Evolutionary conservation across 2,113 vertebrate genomes (phyloP), one percentile per base, ranked within the genome.

Genomic region (Colinus virginianus): DNA sequence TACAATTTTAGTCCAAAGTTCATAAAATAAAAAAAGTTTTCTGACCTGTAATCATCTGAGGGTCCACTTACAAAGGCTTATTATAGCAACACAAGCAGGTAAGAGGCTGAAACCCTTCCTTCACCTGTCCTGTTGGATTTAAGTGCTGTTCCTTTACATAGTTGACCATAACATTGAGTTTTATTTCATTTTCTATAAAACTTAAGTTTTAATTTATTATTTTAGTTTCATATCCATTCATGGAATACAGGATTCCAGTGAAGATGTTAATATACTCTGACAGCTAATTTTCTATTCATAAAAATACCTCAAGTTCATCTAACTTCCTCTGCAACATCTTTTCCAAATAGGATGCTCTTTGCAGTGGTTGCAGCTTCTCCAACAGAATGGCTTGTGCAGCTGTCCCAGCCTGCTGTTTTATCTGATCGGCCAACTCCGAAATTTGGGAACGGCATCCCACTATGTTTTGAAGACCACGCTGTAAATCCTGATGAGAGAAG

Each of bases 261-360:
- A 80, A 89, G 46, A 76, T 42, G n/a, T 14, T n/a, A 51, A 25
- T 4, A 36, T 9, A 42, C 48, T 75, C 6, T 42, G 66, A 69
- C 78, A 92, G 59, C 42, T 78, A 77, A 88, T 26, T 21, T 42
- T 88, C 46, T 45, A 61, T 20, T 74, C 2, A 67, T 23, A 92
- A 58, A 83, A 28, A 28, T 92, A 99, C 99, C 98, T 98, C 97
- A 78, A 98, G 96, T 43, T 98, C 97, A 46, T 94, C 83, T 81
- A 96, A 87, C 87, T 97, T 98, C 85, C 68, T 82, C 38, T 94
- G 93, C 46, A 98, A 88, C 48, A 90, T 96, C 91, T 96, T 97
- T 75, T 98, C 95, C 93, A 99, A 93, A 95, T 96, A 98, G 56
- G 96, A 87, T 62, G 98, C 95, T 32, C 97, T 97, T 36, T 98